Base-by-base conservation (phyloP, 2,888 invertebrate species). In the Terebella lapidaria region DNA sequence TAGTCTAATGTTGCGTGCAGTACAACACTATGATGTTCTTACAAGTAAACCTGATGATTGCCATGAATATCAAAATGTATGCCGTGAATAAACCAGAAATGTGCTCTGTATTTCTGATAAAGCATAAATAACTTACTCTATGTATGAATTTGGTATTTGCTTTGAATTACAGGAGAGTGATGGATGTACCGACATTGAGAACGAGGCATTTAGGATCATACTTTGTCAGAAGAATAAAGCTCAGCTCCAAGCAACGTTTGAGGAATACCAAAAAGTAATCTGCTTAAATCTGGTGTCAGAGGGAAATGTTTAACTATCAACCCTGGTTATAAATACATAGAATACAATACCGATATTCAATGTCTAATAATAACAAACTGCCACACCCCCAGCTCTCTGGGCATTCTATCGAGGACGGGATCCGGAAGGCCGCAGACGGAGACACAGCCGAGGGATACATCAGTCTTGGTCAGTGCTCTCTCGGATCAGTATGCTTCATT, bases 211-310 rank as follows among this genome's bases (percentile, higher is more conserved):
- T 56, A 66, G 54, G 28, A 58, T 67, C 20, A 52, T 75, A 10
- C 46, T 74, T 35, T 61, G 66, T 5, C 68, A 70, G 63, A 65
- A 65, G 49, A 73, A 71, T 56, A 66, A 67, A 49, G 65, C 67
- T 20, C 76, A 76, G 60, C 63, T 74, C 10, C 69, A 68, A 58
- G 72, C 71, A 5, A 74, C 72, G 29, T 70, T 70, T 62, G 70
- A 69, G 10, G 72, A 72, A 57, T 74, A 72, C 59, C 63, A 72
- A 63, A 71, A 72, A 67, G 74, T 76, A 57, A 35, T n/a, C n/a
- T n/a, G n/a, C n/a, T n/a, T n/a, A n/a, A n/a, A n/a, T n/a, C n/a
- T n/a, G n/a, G n/a, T n/a, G n/a, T n/a, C n/a, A n/a, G n/a, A n/a
- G n/a, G n/a, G n/a, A n/a, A n/a, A n/a, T n/a, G n/a, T n/a, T n/a